phyloP scores from a whole-genome alignment of 1,140 invertebrate species.

The Drosophila grimshawi region DNA sequence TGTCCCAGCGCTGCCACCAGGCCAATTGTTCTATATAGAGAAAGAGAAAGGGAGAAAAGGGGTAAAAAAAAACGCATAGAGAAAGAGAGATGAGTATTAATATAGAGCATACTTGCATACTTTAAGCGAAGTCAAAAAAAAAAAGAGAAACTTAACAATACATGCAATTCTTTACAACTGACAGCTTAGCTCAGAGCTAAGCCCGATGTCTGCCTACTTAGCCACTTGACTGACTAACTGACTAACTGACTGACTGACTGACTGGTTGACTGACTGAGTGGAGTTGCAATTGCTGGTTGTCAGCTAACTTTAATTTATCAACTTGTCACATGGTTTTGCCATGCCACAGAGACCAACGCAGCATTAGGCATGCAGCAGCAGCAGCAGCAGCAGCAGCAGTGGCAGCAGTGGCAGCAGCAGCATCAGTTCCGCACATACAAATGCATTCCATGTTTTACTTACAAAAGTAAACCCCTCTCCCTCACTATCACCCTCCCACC shows the following conservation, averaged over 20 bases:
- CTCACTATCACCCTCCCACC: neutral
- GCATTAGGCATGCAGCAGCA: too few relatives aligned
- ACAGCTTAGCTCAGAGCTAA: constrained; percentile 24
- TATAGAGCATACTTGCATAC: constrained; percentile 19
- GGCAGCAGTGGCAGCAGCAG: constrained; percentile 11
- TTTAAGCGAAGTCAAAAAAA: constrained; percentile 27
- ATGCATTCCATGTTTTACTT: constrained; percentile 50
- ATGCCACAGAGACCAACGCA: constrained; percentile 2
- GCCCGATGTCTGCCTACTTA: constrained; percentile 45
- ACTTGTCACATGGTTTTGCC: constrained; percentile 62
- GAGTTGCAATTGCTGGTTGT: constrained; percentile 19
- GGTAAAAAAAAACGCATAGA: constrained; percentile 11
- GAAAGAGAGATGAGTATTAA: constrained; percentile 9
- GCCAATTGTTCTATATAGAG: constrained; percentile 86
- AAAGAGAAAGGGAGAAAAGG: constrained; percentile 1
- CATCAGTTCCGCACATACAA: constrained; percentile 18
- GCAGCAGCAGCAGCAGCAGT: constrained; percentile 12
- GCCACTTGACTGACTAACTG: constrained; percentile 16
- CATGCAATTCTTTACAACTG: constrained; percentile 47
- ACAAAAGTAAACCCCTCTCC: constrained; percentile 1
- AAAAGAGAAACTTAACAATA: constrained; percentile 24
- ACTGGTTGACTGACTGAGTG: constrained; percentile 25
- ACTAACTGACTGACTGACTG: constrained; percentile 23
- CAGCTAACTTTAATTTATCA: constrained; percentile 67
- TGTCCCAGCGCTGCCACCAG: constrained; percentile 91